A percentile compares a stretch with the other conserved stretches of the same genome.
Evolutionary conservation across 1,140 invertebrate species (phyloP).

Genomic region (Stenopsyche tienmushanensis): DNA sequence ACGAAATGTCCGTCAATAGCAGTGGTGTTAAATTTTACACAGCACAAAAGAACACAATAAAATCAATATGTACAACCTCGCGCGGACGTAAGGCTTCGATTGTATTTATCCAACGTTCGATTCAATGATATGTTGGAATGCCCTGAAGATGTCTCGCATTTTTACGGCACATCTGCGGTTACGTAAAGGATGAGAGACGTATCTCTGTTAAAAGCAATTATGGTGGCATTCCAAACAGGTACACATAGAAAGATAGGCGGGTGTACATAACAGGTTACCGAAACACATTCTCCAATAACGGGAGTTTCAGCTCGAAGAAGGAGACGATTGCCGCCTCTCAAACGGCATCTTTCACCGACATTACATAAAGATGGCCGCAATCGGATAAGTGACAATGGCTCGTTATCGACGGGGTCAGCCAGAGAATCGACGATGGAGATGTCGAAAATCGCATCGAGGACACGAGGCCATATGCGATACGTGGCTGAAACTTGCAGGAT

Average conservation of each 20-base stretch:
- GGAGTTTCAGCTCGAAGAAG: background rate
- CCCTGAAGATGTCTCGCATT: no score
- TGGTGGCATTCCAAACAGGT: slow-evolving; percentile 12
- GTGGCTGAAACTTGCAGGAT: background rate
- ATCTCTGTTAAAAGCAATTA: slow-evolving; percentile 5
- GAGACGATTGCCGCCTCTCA: background rate
- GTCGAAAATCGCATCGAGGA: background rate
- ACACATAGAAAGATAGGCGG: background rate
- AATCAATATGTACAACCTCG: no score
- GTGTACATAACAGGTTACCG: slow-evolving; percentile 13
- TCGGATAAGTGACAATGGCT: background rate
- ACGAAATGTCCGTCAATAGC: no score
- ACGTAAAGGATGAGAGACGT: slow-evolving; percentile 15
- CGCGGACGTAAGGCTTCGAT: no score
- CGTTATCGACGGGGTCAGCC: background rate
- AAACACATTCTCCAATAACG: slow-evolving; percentile 13
- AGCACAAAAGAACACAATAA: no score
- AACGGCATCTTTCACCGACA: background rate
- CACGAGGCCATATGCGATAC: background rate
- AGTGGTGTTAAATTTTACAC: no score
- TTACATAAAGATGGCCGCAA: background rate
- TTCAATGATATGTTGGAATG: no score
- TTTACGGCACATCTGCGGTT: background rate
- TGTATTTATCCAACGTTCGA: no score
- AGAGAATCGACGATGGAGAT: background rate